Base-by-base conservation (phyloP, 2,888 invertebrate species). In the Nephrotoma appendiculata region DNA sequence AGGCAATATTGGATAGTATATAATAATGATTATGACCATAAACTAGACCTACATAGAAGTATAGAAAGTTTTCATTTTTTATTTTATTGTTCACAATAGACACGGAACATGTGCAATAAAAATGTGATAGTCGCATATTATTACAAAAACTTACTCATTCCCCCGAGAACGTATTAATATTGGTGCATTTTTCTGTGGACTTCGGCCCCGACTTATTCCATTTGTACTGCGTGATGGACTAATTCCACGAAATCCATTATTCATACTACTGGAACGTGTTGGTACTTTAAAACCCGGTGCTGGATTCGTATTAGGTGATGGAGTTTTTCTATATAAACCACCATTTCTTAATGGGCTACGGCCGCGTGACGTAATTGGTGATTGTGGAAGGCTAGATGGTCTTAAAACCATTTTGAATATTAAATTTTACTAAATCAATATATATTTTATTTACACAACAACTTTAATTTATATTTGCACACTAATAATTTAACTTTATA, bases 111-210 rank as follows among this genome's bases (percentile, higher is more conserved):
- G 12, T 19, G 31, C 3, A 9, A 71, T 44, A 44, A 44, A 44
- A 44, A 44, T 44, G 44, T 11, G 44, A 11, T 71, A 84, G 1
- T 42, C 1, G 12, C 9, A 19, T 41, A 1, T 41, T 41, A 57
- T 57, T 41, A n/a, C 5, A 6, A 44, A 41, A 57, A 91, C 91
- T 91, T 89, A 91, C 91, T 91, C 91, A 88, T 91, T 90, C 88
- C 90, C 91, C 85, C 91, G 89, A 48, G 91, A 91, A 88, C 91
- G 89, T 83, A 91, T 88, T 88, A 91, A 90, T 87, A 91, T 90
- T 43, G 91, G 91, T n/a, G 91, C 90, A 89, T 91, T 91, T 88
- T 45, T 86, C 41, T 44, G 44, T 12, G 86, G 86, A 86, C 86
- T 86, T 42, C n/a, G 31, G 6, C 86, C 86, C 5, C 86, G 42